Base-by-base conservation (phyloP, 2,113 vertebrate genomes). In the Limnothrissa miodon region DNA sequence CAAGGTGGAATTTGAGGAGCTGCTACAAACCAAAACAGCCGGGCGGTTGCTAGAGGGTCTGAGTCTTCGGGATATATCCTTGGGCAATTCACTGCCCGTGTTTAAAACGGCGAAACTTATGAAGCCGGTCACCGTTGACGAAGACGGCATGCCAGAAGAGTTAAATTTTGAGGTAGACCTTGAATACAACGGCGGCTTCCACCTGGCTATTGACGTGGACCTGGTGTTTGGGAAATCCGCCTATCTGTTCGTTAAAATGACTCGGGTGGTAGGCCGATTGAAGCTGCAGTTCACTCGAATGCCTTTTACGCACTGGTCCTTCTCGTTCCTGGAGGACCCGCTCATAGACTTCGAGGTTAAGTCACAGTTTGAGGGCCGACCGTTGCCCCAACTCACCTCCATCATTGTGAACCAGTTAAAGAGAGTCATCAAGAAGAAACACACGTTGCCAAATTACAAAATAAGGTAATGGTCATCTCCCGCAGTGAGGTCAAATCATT, bases 381-480 rank as follows among this genome's bases (percentile, higher is more conserved):
- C 98, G 0, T 92, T 99, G 93, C 96, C 98, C 0, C 98, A 99
- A 90, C 97, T 99, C 90, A 99, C 98, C 56, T 98, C 98, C 91
- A 98, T 99, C 94, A 99, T 99, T 78, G 96, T 99, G 66, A 99
- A 97, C 92, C 98, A 99, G 90, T 96, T 99, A 86, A 99, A 99
- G 90, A 94, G 97, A 85, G 94, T 97, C 80, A 97, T 99, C 93
- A 97, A 96, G 87, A 97, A 94, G 93, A 99, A 98, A 81, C 98
- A 99, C 94, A 99, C 98, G 0, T 87, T 99, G 0, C 98, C 98
- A 39, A 98, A 95, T 91, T 99, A 99, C 91, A 99, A 99, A 87
- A 99, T 99, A 94, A 97, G 98, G 98, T 99, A 93, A 44, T 29
- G 39, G 44, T 11, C 29, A 62, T 53, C 15, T 39, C 25, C 62